Evolutionary conservation across 2,888 invertebrate genomes (phyloP).

Genomic region (Eupsilia transversa): DNA sequence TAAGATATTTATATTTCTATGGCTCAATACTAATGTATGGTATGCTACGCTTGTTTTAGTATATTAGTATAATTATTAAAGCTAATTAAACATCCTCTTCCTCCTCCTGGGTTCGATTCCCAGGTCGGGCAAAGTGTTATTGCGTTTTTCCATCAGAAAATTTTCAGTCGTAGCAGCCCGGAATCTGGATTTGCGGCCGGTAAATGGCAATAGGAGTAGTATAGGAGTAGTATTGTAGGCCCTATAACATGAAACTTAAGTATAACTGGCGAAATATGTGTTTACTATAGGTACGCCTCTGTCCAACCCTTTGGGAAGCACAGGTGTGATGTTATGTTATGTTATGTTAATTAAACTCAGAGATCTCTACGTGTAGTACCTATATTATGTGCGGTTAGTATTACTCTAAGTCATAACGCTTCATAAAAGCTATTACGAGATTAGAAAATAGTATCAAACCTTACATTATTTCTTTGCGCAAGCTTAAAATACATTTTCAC

Average conservation of each 20-base stretch:
- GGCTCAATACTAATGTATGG: no score
- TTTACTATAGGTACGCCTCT: background rate
- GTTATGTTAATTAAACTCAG: no score
- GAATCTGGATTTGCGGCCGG: background rate
- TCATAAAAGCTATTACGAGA: background rate
- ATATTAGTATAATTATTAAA: background rate
- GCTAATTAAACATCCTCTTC: no score
- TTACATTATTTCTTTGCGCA: background rate
- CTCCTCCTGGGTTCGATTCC: background rate
- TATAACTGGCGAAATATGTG: no score
- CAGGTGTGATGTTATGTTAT: no score
- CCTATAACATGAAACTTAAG: no score
- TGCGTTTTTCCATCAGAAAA: background rate
- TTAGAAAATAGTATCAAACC: background rate
- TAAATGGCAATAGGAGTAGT: background rate
- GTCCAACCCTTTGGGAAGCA: background rate
- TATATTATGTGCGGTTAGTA: background rate
- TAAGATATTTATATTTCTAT: no score
- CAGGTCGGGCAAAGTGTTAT: background rate
- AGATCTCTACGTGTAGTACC: background rate
- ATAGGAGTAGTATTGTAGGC: no score
- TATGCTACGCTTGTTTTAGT: no score
- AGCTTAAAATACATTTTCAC: background rate
- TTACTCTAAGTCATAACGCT: background rate
- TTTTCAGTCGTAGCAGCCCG: background rate